A percentile compares a stretch with the other conserved stretches of the same genome.
These are phyloP conservation scores for Enteromius argenteus DNA, from an alignment of 2,797 vertebrate species.

Conservation along the genomic window DNA sequence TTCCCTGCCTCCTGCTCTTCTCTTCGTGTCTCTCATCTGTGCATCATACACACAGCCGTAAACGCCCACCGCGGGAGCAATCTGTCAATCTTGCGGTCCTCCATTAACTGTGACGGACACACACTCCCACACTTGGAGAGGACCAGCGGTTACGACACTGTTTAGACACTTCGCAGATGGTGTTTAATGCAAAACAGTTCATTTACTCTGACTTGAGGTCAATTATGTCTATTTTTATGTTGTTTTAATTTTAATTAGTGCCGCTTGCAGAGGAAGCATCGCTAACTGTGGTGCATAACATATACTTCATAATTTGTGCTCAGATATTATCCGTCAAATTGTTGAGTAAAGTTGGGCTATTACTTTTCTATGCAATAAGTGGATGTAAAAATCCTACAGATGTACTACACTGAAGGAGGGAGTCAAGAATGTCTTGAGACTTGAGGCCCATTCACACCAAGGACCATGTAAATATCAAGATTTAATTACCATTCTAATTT, in stretches of 20 bases:
- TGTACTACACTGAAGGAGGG: background rate
- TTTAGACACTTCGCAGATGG: background rate
- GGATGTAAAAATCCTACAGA: background rate
- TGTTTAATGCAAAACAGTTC: slow-evolving; percentile 6
- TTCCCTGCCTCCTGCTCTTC: slow-evolving; percentile 44
- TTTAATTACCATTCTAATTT: background rate
- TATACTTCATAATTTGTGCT: background rate
- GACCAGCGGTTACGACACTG: background rate
- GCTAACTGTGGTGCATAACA: background rate
- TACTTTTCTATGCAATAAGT: background rate
- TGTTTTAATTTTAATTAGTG: background rate
- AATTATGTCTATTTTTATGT: background rate
- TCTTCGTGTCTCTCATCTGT: slow-evolving; percentile 30
- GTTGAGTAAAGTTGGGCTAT: background rate
- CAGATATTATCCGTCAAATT: background rate
- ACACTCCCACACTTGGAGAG: background rate
- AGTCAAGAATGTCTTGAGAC: background rate
- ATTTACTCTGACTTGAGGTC: slow-evolving; percentile 20
- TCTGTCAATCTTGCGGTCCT: slow-evolving; percentile 46
- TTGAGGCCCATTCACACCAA: background rate
- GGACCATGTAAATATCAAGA: background rate
- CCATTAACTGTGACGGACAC: slow-evolving; percentile 15
- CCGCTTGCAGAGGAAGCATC: background rate
- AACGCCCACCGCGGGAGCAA: slow-evolving; percentile 33
- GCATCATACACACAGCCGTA: slow-evolving; percentile 33